These are phyloP conservation scores for Microplitis mediator DNA, from an alignment of 1,140 invertebrate genomes.

Conservation along the genomic window DNA sequence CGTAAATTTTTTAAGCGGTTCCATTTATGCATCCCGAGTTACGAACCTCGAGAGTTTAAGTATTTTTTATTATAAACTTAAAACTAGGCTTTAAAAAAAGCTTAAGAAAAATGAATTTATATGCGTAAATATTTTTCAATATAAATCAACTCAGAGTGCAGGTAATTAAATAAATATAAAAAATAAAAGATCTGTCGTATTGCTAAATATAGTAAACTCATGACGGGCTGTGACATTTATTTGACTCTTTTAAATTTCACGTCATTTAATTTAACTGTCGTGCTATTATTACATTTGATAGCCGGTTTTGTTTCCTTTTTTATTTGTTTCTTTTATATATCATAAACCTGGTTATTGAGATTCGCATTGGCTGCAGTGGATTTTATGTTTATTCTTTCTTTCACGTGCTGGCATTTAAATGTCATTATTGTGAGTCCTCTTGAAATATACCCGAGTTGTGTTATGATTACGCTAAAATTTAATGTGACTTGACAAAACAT, in stretches of 20 bases:
- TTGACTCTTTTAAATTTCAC: conserved; percentile 2
- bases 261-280: neutral
- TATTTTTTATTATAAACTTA: too few species aligned
- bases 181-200: too few species aligned
- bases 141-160: too few species aligned
- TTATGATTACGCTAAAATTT: neutral
- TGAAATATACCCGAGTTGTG: neutral
- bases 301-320: neutral
- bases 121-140: too few species aligned
- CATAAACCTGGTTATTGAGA: conserved; percentile 1
- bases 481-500: neutral
- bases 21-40: too few species aligned
- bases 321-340: neutral
- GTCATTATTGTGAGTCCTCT: conserved; percentile 7
- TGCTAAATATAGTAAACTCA: too few species aligned
- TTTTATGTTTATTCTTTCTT: neutral
- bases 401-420: conserved; percentile 22
- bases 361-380: neutral
- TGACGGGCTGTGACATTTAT: neutral
- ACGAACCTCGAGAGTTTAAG: too few species aligned
- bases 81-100: too few species aligned
- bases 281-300: conserved; percentile 11
- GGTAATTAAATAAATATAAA: too few species aligned
- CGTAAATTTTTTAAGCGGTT: too few species aligned
- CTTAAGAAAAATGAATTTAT: too few species aligned